These are phyloP conservation scores for Tenrec ecaudatus DNA, from an alignment of 2,113 vertebrate species.

Conservation along the genomic window DNA sequence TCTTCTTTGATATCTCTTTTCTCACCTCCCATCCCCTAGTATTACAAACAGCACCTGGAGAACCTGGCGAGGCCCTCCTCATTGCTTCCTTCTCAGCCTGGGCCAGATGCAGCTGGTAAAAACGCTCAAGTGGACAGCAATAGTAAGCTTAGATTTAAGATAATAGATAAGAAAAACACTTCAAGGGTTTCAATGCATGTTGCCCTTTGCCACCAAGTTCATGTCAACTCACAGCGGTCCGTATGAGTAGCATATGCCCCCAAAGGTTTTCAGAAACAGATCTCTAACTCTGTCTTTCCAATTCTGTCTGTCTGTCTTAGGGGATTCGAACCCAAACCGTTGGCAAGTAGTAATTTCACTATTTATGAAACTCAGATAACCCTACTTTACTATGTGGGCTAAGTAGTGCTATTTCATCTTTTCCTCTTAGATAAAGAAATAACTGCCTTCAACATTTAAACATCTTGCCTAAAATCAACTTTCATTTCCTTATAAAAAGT, in stretches of 20 bases:
- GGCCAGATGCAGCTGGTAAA: neutral
- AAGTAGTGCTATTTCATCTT: constrained; percentile 2
- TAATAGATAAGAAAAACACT: neutral
- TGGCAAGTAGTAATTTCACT: neutral
- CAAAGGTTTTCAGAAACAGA: neutral
- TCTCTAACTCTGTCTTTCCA: neutral
- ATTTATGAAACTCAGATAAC: neutral
- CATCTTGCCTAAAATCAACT: neutral
- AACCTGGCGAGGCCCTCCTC: neutral
- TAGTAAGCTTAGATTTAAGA: neutral
- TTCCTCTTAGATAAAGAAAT: neutral
- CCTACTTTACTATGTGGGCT: neutral
- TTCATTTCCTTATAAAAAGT: constrained; percentile 28
- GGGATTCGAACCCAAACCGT: neutral
- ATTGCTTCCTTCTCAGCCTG: neutral
- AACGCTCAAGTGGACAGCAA: neutral
- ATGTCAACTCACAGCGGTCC: neutral
- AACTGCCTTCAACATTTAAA: neutral
- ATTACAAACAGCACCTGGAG: neutral
- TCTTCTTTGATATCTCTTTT: neutral
- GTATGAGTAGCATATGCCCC: neutral
- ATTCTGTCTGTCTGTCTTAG: neutral
- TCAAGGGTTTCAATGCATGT: neutral
- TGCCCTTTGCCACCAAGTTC: neutral
- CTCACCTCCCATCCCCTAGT: neutral